Base-by-base conservation (phyloP, 2,113 vertebrate species). In the Poicephalus meyeri region DNA sequence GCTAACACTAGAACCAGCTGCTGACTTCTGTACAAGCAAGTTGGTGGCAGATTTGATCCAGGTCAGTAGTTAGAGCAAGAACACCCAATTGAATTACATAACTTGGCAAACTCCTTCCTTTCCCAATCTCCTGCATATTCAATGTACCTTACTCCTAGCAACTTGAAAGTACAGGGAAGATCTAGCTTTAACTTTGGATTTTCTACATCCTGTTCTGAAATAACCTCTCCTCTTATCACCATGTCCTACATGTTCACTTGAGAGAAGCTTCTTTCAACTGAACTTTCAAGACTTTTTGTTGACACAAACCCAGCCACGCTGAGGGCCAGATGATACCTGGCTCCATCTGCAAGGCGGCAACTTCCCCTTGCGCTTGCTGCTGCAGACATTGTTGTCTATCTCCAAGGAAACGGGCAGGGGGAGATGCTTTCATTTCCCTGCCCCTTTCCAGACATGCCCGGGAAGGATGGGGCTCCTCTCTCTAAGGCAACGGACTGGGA, bases 61-160 rank as follows among this genome's bases (percentile, higher is more conserved):
- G 96, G 96, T 96, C 95, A 97, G 63, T 69, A 88, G 70, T 55
- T n/a, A 64, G 86, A 92, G 82, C 19, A 16, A 71, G 89, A 96
- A 46, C 88, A 88, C 73, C 85, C 96, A 90, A 37, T 2, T 81
- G 89, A 92, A 91, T 93, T 92, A 70, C 7, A 2, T 90, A 94
- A 95, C 73, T 88, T 95, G 95, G 91, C 94, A 91, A 83, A 60
- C 29, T 39, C 69, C 53, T 76, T 84, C 76, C 42, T 63, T 95
- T 76, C 53, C 85, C 82, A 74, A 12, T 26, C 91, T 94, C 70
- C 80, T 85, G 76, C 82, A 84, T 81, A 63, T 91, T 83, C 92
- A 81, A 5, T 12, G 44, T 37, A 58, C 87, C 55, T 95, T 80
- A 39, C 49, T 91, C 68, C 58, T 53, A 85, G 73, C 23, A 42